These are phyloP conservation scores for Forbesichthys agassizii DNA, from an alignment of 2,113 vertebrate genomes.

Conservation along the genomic window DNA sequence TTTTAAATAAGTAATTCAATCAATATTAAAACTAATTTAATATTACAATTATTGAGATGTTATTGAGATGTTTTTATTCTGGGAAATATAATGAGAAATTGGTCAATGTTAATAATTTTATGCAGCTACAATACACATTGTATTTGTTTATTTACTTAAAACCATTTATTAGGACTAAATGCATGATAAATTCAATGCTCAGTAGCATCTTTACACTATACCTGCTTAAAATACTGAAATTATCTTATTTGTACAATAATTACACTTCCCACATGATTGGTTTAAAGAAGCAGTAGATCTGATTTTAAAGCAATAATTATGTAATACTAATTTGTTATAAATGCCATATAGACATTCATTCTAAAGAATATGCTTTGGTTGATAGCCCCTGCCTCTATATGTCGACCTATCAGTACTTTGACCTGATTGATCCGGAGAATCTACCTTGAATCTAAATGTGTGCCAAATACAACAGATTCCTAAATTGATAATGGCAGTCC, in stretches of 20 bases:
- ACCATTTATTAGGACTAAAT: background rate
- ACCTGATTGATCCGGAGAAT: too few species aligned
- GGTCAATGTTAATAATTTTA: conserved; percentile 25
- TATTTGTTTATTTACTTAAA: background rate
- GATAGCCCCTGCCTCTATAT: too few species aligned
- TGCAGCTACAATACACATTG: conserved; percentile 13
- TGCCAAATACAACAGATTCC: too few species aligned
- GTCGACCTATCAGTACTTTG: too few species aligned
- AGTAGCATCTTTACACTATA: background rate
- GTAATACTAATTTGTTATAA: too few species aligned
- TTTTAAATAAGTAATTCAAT: conserved; percentile 9
- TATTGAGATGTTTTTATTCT: conserved; percentile 1
- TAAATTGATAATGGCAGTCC: too few species aligned
- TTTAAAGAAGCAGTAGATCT: background rate
- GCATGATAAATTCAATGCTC: background rate
- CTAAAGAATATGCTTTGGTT: too few species aligned
- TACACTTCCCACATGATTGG: background rate
- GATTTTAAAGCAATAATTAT: too few species aligned
- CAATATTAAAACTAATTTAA: conserved; percentile 66
- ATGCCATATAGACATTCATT: too few species aligned
- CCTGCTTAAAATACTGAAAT: background rate
- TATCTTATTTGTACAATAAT: background rate
- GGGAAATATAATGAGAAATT: background rate
- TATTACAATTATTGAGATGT: conserved; percentile 56
- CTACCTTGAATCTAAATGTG: too few species aligned